These are phyloP conservation scores for Polydesmus complanatus DNA, from an alignment of 2,888 invertebrate species.

Conservation along the genomic window DNA sequence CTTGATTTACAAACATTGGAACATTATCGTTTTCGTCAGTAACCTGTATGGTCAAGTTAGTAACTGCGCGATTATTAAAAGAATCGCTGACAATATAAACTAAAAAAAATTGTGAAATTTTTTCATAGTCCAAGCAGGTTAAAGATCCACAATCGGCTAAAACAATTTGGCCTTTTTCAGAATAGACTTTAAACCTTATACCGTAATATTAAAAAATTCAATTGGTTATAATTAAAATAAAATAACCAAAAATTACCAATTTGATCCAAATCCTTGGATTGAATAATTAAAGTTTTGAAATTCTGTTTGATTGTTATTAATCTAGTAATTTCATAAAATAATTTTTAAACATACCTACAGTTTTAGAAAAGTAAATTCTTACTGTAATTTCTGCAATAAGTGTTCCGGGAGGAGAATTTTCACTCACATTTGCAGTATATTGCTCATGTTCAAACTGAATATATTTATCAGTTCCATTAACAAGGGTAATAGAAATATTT, in stretches of 20 bases:
- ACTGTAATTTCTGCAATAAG: conserved; percentile 49
- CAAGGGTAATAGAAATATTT: conserved; percentile 23
- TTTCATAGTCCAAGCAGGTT: conserved; percentile 56
- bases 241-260: conserved; percentile 35
- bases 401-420: conserved; percentile 46
- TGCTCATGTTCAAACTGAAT: conserved; percentile 31
- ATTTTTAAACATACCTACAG: background rate
- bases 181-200: conserved; percentile 49
- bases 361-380: conserved; percentile 15
- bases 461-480: conserved; percentile 35
- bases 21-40: conserved; percentile 63
- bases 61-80: conserved; percentile 53
- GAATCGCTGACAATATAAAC: conserved; percentile 68
- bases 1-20: conserved; percentile 52
- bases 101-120: conserved; percentile 61
- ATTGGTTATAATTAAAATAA: background rate
- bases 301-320: conserved; percentile 50
- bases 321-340: background rate
- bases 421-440: conserved; percentile 27
- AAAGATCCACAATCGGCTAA: conserved; percentile 35
- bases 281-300: conserved; percentile 57
- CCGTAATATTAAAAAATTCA: background rate
- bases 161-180: conserved; percentile 49
- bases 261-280: conserved; percentile 62
- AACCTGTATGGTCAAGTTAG: conserved; percentile 54